Percentiles rank a stretch among this genome's conserved stretches.
Conservation (phyloP, 1,140 invertebrate species). For the Anoplolepis gracilipes region DNA sequence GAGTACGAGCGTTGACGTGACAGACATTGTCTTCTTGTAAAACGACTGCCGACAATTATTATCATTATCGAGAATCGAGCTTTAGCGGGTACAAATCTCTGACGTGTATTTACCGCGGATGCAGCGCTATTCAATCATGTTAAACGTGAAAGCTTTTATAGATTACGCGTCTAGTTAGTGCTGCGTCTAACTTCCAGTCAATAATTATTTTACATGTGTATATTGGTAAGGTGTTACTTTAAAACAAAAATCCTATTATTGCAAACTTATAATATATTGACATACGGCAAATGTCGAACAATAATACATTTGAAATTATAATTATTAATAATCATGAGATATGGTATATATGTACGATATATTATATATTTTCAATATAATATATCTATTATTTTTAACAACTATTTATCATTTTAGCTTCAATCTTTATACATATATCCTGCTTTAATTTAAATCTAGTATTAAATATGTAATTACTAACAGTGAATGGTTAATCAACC, state of each 20-base stretch:
- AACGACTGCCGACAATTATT: slow-evolving; percentile 54
- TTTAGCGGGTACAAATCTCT: slow-evolving; percentile 44
- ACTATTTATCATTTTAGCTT: neutral
- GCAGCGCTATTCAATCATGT: slow-evolving; percentile 18
- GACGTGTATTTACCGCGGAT: neutral
- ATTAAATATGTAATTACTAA: too few species aligned
- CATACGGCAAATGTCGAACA: neutral
- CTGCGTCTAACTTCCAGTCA: neutral
- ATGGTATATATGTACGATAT: too few species aligned
- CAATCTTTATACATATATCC: neutral
- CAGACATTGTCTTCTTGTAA: slow-evolving; percentile 50
- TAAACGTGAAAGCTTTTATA: slow-evolving; percentile 16
- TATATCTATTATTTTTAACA: neutral
- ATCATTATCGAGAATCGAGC: slow-evolving; percentile 54
- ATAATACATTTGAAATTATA: slow-evolving; percentile 32
- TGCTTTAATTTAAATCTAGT: too few species aligned
- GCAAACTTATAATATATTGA: slow-evolving; percentile 8
- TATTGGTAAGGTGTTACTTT: neutral
- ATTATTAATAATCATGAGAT: slow-evolving; percentile 15
- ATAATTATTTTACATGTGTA: slow-evolving; percentile 24
- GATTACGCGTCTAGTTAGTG: too few species aligned
- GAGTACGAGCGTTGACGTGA: slow-evolving; percentile 5
- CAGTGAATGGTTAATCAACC: too few species aligned
- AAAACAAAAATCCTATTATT: slow-evolving; percentile 2
- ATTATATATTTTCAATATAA: neutral